A percentile compares a stretch with the other conserved stretches of the same genome.
These are phyloP conservation scores for Ceratosolen fusciceps DNA, from an alignment of 1,140 invertebrate species.

Conservation along the genomic window DNA sequence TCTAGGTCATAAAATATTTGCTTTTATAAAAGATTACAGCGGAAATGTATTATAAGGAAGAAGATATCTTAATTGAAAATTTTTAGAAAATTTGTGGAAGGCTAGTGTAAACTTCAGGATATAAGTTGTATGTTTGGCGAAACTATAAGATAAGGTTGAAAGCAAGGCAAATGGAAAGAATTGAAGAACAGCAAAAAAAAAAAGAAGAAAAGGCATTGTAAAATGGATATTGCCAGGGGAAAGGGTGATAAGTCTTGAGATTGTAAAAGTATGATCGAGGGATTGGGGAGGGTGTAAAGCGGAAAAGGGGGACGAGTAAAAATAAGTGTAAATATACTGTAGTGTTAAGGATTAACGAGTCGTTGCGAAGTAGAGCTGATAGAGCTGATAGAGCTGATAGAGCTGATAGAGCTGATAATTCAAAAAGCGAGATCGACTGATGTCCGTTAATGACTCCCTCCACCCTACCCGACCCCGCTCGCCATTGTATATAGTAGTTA, in stretches of 20 bases:
- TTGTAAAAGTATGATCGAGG: not conserved
- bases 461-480: not conserved
- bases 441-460: constrained; percentile 55
- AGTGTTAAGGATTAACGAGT: constrained; percentile 61
- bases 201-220: not conserved
- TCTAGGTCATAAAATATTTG: not conserved
- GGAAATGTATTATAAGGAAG: not conserved
- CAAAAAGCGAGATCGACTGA: constrained; percentile 68
- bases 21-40: not conserved
- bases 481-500: not conserved
- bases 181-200: not conserved
- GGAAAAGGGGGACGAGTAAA: not conserved
- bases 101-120: not conserved
- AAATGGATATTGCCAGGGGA: not conserved
- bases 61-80: constrained; percentile 19
- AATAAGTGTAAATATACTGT: constrained; percentile 43
- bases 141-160: not conserved
- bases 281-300: not conserved
- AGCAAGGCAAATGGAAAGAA: not conserved
- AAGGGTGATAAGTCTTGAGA: not conserved
- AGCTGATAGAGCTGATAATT: constrained; percentile 68
- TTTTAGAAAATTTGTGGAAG: not conserved
- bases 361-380: constrained; percentile 64
- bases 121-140: not conserved
- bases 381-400: no score